Evolutionary conservation across 2,888 invertebrate genomes (phyloP), one percentile per base, ranked within the genome.

Genomic region (Koerneria pararmatus): DNA sequence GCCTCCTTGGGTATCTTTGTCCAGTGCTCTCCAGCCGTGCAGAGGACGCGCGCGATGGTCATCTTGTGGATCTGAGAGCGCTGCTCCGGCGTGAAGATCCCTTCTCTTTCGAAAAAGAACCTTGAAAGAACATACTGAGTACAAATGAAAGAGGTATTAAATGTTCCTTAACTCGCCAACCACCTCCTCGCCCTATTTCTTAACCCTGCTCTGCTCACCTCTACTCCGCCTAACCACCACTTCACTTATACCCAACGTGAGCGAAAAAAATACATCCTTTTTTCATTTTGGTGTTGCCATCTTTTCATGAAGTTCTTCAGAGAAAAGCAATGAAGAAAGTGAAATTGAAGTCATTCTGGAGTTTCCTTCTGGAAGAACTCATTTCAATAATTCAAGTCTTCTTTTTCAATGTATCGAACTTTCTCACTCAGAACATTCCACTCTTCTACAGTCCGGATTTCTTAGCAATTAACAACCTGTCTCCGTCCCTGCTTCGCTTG

Each of bases 21-120:
- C 71, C 64, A 66, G n/a, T 51, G 32, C 8, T 60, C 53, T 61
- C 76, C 76, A 32, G 75, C 74, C 41, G 72, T 72, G 58, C 76
- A 76, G 8, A 76, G 69, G 37, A 76, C 71, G 53, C 76, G 63
- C 0, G 76, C 69, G 93, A 82, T 95, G 91, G 89, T 90, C 0
- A 90, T 87, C 83, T 91, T 89, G 53, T 75, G 69, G 62, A 98
- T 90, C 85, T 97, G 91, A 1, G 88, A 87, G 5, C 97, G 85
- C 84, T 98, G 97, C 64, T 91, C 91, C 0, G 90, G 88, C 60
- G 89, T 89, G 82, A 97, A 95, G 0, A 89, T 88, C 0, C 89
- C 88, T 0, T 91, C 90, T 83, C 91, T 93, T 86, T 97, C 95
- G 83, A 93, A 95, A 90, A 91, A 98, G 83, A 97, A 92, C 74